These are phyloP conservation scores for Rapana venosa DNA, from an alignment of 2,888 invertebrate genomes.

Conservation along the genomic window DNA sequence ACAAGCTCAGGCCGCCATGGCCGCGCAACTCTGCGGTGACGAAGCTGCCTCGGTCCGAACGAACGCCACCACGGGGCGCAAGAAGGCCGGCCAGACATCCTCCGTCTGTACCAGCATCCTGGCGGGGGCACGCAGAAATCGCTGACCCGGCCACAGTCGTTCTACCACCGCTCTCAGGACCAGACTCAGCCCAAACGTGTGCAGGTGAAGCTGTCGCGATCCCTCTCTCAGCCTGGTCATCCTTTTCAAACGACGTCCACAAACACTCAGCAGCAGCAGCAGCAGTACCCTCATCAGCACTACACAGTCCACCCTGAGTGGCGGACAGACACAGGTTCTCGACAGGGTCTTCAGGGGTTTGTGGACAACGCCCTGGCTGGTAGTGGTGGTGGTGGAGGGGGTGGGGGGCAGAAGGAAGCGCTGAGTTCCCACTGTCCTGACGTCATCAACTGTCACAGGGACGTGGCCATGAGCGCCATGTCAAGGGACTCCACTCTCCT, in stretches of 20 bases:
- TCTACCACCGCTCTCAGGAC: neutral
- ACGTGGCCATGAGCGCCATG: neutral
- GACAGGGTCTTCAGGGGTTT: neutral
- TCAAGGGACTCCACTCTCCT: neutral
- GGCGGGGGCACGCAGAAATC: neutral
- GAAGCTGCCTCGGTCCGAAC: neutral
- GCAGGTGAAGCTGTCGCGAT: neutral
- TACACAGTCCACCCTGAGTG: neutral
- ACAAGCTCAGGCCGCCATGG: neutral
- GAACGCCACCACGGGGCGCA: neutral
- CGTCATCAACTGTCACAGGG: constrained; percentile 52
- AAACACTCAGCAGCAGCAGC: neutral
- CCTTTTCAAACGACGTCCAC: neutral
- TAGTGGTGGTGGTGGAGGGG: neutral
- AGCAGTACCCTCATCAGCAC: neutral
- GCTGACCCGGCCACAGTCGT: neutral
- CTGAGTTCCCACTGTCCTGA: constrained; percentile 51
- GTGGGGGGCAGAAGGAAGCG: neutral
- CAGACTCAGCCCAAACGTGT: neutral
- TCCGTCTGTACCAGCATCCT: neutral
- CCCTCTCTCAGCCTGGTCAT: constrained; percentile 10
- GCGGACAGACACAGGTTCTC: neutral
- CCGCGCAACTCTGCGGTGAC: neutral
- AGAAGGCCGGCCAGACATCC: neutral
- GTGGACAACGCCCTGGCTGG: neutral